These are phyloP conservation scores for Diuraphis noxia DNA, from an alignment of 1,140 invertebrate genomes.

Conservation along the genomic window DNA sequence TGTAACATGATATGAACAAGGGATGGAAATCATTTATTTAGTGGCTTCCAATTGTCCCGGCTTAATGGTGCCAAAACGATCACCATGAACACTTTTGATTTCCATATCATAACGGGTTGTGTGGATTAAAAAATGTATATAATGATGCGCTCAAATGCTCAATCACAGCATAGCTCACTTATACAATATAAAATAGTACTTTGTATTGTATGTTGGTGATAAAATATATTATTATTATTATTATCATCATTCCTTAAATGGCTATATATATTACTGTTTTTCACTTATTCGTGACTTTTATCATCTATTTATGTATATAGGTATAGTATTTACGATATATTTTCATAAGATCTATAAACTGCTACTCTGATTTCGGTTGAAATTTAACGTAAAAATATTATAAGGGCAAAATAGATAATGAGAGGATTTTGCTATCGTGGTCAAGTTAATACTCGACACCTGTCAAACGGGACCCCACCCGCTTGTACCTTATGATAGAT, in stretches of 20 bases:
- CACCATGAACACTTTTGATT: neutral
- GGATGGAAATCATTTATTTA: neutral
- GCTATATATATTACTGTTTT: neutral
- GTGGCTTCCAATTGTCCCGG: neutral
- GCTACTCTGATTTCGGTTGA: neutral
- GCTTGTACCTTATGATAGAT: slow-evolving; percentile 20
- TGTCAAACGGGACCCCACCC: neutral
- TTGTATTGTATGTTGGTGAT: neutral
- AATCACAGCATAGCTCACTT: neutral
- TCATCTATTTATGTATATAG: neutral
- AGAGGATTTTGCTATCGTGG: neutral
- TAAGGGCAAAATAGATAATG: neutral
- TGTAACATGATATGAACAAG: neutral
- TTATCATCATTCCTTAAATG: neutral
- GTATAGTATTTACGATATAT: neutral
- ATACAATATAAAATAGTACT: neutral
- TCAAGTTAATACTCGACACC: slow-evolving; percentile 25
- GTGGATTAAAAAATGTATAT: neutral
- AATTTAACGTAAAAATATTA: neutral
- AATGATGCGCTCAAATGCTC: neutral
- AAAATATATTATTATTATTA: neutral
- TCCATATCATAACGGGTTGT: neutral
- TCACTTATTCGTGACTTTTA: neutral
- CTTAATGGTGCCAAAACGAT: neutral
- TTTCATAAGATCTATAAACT: neutral